These are phyloP conservation scores for Chrysolina americana DNA, from an alignment of 2,888 invertebrate species.

Conservation along the genomic window DNA sequence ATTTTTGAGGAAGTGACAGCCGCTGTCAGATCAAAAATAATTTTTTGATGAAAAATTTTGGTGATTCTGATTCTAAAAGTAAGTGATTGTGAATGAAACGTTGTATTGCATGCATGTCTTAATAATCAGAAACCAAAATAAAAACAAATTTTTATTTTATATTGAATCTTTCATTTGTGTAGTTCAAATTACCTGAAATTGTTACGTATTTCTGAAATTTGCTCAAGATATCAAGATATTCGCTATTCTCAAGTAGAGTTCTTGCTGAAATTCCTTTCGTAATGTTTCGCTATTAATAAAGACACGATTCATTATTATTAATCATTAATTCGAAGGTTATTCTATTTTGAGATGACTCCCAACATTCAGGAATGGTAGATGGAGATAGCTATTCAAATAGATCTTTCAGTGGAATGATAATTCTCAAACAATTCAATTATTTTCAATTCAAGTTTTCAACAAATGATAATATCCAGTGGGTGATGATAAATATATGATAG, in stretches of 20 bases:
- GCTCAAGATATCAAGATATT: not conserved
- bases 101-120: too few species aligned
- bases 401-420: not conserved
- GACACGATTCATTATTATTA: slow-evolving; percentile 10
- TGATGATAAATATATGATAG: too few species aligned
- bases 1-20: too few species aligned
- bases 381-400: not conserved
- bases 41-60: too few species aligned
- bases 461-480: too few species aligned
- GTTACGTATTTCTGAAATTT: not conserved
- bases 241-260: slow-evolving; percentile 5
- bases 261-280: slow-evolving; percentile 9
- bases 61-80: too few species aligned
- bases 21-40: too few species aligned
- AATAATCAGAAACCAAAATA: too few species aligned
- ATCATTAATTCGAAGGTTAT: slow-evolving; percentile 9
- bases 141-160: not conserved
- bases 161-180: not conserved
- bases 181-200: not conserved
- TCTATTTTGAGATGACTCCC: not conserved
- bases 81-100: too few species aligned
- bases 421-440: too few species aligned
- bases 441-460: too few species aligned
- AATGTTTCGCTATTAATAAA: slow-evolving; percentile 8
- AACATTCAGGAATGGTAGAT: slow-evolving; percentile 4